These are phyloP conservation scores for Brachypalpus laphriformis DNA, from an alignment of 2,888 invertebrate species.

Conservation along the genomic window DNA sequence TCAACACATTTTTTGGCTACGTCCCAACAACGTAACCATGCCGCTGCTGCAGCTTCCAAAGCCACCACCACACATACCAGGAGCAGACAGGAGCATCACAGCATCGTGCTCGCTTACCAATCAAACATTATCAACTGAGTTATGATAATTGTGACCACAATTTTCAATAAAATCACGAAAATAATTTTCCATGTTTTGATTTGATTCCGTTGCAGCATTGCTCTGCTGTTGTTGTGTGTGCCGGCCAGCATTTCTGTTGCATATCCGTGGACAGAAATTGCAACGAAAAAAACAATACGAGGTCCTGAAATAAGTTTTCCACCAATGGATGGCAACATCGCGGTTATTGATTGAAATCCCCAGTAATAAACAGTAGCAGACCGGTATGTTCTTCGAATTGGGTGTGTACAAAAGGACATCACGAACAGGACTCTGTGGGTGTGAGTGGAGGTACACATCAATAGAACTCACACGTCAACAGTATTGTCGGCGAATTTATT, in stretches of 20 bases:
- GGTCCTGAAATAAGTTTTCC: slow-evolving; percentile 50
- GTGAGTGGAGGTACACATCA: background rate
- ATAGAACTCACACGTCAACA: slow-evolving; percentile 53
- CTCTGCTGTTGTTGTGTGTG: background rate
- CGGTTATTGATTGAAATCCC: slow-evolving; percentile 71
- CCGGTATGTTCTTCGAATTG: slow-evolving; percentile 13
- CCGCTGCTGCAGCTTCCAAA: slow-evolving; percentile 24
- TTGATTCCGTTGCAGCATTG: slow-evolving; percentile 38
- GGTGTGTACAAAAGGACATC: slow-evolving; percentile 33
- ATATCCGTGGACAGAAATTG: background rate
- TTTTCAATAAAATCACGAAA: slow-evolving; percentile 74
- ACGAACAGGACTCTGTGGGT: background rate
- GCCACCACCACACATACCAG: slow-evolving; percentile 1
- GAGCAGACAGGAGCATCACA: background rate
- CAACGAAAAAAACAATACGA: background rate
- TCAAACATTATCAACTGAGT: slow-evolving; percentile 73
- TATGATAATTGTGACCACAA: slow-evolving; percentile 73
- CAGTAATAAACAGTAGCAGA: slow-evolving; percentile 65
- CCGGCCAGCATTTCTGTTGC: slow-evolving; percentile 29
- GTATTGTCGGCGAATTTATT: slow-evolving; percentile 52
- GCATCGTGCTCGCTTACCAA: slow-evolving; percentile 48
- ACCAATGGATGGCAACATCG: slow-evolving; percentile 70
- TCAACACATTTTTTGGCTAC: slow-evolving; percentile 61
- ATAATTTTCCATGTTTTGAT: slow-evolving; percentile 70
- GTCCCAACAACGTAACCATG: slow-evolving; percentile 29